phyloP scores from a whole-genome alignment of 1,140 invertebrate species.

The Drosophila grimshawi region DNA sequence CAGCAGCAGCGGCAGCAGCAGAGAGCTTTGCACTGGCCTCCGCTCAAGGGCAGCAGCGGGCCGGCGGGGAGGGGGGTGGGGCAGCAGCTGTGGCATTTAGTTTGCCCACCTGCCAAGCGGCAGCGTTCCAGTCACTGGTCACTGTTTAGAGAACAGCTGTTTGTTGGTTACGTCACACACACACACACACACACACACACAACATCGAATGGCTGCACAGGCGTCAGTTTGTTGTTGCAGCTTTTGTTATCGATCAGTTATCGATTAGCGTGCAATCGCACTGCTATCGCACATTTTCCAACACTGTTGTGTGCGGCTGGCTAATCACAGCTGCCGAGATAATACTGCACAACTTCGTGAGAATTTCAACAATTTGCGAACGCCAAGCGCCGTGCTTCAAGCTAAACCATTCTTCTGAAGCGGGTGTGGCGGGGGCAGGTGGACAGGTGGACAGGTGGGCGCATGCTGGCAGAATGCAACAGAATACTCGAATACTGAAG shows the following conservation, averaged over 20 bases:
- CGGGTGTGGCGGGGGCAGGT: not conserved
- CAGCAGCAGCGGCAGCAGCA: constrained; percentile 19
- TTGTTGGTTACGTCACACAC: constrained; percentile 5
- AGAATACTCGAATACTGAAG: too few relatives aligned
- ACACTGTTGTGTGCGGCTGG: constrained; percentile 9
- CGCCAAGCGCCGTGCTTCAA: not conserved
- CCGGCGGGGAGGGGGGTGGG: not conserved
- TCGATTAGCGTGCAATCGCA: constrained; percentile 2
- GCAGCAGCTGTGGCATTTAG: not conserved
- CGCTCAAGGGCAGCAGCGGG: not conserved
- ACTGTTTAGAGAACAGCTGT: constrained; percentile 13
- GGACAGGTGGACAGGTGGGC: not conserved
- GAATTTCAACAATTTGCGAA: constrained; percentile 56
- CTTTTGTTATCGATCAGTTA: constrained; percentile 24
- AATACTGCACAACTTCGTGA: not conserved
- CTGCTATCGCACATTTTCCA: constrained; percentile 17
- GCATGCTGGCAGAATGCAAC: too few relatives aligned
- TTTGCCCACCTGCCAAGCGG: constrained; percentile 33
- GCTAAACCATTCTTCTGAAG: not conserved
- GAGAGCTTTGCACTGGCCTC: constrained; percentile 14
- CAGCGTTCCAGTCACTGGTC: constrained; percentile 19
- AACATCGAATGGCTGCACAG: not conserved
- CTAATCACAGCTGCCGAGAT: constrained; percentile 1
- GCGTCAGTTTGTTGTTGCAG: not conserved
- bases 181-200: not conserved